Conservation (phyloP, 2,888 invertebrate genomes). For the Synergus japonicus region DNA sequence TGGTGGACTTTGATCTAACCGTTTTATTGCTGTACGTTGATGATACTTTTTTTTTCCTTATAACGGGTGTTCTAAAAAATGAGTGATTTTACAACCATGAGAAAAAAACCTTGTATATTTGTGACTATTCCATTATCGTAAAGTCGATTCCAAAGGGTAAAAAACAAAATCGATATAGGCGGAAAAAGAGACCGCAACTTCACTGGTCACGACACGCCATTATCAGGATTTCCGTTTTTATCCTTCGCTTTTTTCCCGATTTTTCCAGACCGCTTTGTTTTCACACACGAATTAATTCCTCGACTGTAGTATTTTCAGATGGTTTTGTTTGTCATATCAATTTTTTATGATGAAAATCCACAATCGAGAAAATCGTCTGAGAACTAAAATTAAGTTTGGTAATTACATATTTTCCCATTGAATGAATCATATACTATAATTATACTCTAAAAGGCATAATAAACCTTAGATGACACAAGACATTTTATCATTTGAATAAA, state of each 20-base stretch:
- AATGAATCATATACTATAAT: neutral
- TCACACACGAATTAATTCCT: slow-evolving; percentile 22
- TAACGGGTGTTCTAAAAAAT: slow-evolving; percentile 6
- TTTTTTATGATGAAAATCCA: slow-evolving; percentile 26
- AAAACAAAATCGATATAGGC: slow-evolving; percentile 1
- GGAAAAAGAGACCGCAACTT: slow-evolving; percentile 14
- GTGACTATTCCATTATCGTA: neutral
- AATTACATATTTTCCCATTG: neutral
- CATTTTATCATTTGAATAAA: neutral
- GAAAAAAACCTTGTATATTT: neutral
- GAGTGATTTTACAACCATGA: neutral
- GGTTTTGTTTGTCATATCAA: slow-evolving; percentile 9
- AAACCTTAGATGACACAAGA: neutral
- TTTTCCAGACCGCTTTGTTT: slow-evolving; percentile 16
- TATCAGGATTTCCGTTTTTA: slow-evolving; percentile 29
- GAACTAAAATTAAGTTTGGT: neutral
- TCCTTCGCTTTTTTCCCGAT: neutral
- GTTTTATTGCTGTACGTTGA: slow-evolving; percentile 13
- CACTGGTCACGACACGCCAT: slow-evolving; percentile 15
- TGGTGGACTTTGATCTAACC: slow-evolving; percentile 24
- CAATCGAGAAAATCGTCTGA: neutral
- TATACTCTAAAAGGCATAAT: neutral
- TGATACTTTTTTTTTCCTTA: slow-evolving; percentile 10
- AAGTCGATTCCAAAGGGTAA: neutral
- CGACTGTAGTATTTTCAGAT: slow-evolving; percentile 1